These are phyloP conservation scores for Excalfactoria chinensis DNA, from an alignment of 2,113 vertebrate genomes.

Conservation along the genomic window DNA sequence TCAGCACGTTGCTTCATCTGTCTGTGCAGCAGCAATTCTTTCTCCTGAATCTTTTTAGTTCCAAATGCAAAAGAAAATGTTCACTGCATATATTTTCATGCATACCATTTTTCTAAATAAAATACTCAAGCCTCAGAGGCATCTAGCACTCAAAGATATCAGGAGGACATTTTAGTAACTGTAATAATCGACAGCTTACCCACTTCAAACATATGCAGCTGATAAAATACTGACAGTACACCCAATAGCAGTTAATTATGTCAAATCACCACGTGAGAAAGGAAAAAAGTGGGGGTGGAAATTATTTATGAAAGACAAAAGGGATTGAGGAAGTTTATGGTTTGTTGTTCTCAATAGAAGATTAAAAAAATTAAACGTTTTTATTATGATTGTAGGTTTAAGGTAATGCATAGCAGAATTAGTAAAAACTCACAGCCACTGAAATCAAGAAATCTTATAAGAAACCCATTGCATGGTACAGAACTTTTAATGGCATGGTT, in stretches of 20 bases:
- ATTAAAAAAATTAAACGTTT: neutral
- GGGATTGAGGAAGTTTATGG: neutral
- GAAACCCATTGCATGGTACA: neutral
- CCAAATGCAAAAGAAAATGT: neutral
- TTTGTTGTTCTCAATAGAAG: neutral
- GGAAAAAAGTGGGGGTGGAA: neutral
- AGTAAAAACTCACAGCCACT: neutral
- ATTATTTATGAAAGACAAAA: neutral
- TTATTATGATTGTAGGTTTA: neutral
- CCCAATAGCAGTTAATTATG: conserved; percentile 1
- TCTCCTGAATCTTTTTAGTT: neutral
- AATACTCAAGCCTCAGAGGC: neutral
- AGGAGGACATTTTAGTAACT: neutral
- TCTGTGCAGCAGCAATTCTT: neutral
- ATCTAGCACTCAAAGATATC: neutral
- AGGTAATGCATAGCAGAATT: neutral
- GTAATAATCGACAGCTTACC: neutral
- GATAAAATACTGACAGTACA: conserved; percentile 27
- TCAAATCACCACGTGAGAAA: neutral
- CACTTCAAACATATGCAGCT: neutral
- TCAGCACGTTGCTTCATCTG: neutral
- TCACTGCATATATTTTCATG: neutral
- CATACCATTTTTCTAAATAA: neutral
- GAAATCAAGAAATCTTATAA: neutral
- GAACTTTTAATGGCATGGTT: conserved; percentile 6